Conservation (phyloP, 2,888 invertebrate genomes). For the Lasioglossum villosulum region DNA sequence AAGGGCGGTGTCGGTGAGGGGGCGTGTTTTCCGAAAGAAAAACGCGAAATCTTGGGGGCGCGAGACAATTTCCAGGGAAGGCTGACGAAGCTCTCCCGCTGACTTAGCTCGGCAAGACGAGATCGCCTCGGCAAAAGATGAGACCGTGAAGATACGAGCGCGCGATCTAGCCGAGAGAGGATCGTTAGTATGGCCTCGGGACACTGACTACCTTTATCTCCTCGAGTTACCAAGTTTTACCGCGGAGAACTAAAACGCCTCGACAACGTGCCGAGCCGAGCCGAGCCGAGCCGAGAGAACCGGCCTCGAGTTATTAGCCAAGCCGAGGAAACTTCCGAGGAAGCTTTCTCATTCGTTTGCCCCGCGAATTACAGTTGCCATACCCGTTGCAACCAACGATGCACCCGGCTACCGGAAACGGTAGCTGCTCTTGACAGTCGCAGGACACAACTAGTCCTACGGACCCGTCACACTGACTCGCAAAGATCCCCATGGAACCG, state of each 20-base stretch:
- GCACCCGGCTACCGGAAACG: conserved; percentile 6
- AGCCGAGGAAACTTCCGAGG: conserved; percentile 60
- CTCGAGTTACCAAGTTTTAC: conserved; percentile 76
- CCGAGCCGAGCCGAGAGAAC: not conserved
- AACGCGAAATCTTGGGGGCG: not conserved
- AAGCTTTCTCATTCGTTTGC: conserved; percentile 59
- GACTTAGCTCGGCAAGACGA: conserved; percentile 32
- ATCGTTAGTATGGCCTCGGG: conserved; percentile 69
- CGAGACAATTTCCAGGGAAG: conserved; percentile 14
- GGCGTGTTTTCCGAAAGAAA: conserved; percentile 14
- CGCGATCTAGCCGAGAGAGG: conserved; percentile 62
- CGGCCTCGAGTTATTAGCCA: conserved; percentile 72
- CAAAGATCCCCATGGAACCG: not conserved
- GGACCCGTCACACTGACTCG: not conserved
- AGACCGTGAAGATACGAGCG: conserved; percentile 56
- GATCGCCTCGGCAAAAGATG: conserved; percentile 49
- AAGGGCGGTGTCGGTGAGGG: not conserved
- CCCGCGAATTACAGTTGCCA: conserved; percentile 69
- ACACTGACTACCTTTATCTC: conserved; percentile 75
- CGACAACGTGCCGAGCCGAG: conserved; percentile 65
- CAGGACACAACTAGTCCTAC: not conserved
- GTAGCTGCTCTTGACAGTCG: not conserved
- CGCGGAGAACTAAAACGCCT: conserved; percentile 70
- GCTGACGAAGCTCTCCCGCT: conserved; percentile 41
- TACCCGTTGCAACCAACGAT: conserved; percentile 7